Evolutionary conservation across 2,113 vertebrate species (phyloP).

Genomic region (Centropristis striata): DNA sequence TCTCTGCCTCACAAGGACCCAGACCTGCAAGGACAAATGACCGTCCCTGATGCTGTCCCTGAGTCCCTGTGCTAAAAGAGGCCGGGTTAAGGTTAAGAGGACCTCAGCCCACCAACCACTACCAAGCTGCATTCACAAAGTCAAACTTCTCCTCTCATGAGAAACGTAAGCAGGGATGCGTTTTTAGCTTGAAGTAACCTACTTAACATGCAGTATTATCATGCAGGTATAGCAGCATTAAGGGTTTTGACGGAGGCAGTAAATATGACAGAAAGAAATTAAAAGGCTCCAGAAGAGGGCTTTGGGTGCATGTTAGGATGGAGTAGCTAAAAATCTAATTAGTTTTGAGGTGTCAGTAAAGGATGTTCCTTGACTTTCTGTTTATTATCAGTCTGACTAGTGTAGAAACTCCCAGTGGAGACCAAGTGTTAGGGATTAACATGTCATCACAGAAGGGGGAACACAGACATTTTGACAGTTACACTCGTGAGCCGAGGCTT

Average conservation of each 20-base stretch:
- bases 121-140: slow-evolving; percentile 61
- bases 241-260: slow-evolving; percentile 18
- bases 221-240: background rate
- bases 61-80: slow-evolving; percentile 73
- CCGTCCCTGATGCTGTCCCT: slow-evolving; percentile 68
- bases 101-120: slow-evolving; percentile 52
- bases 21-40: slow-evolving; percentile 79
- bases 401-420: slow-evolving; percentile 66
- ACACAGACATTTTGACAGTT: slow-evolving; percentile 77
- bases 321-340: slow-evolving; percentile 55
- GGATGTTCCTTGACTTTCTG: slow-evolving; percentile 63
- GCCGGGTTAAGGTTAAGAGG: slow-evolving; percentile 76
- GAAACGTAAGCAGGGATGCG: slow-evolving; percentile 34
- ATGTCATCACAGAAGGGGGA: slow-evolving; percentile 79
- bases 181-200: slow-evolving; percentile 59
- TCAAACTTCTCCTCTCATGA: slow-evolving; percentile 66
- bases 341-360: slow-evolving; percentile 65
- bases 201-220: slow-evolving; percentile 44
- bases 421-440: slow-evolving; percentile 81
- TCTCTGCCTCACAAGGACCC: slow-evolving; percentile 71
- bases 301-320: slow-evolving; percentile 8
- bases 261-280: slow-evolving; percentile 34
- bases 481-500: slow-evolving; percentile 71
- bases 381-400: slow-evolving; percentile 60
- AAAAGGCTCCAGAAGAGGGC: slow-evolving; percentile 12